phyloP scores from a whole-genome alignment of 2,113 vertebrate species.

The Anas platyrhynchos region DNA sequence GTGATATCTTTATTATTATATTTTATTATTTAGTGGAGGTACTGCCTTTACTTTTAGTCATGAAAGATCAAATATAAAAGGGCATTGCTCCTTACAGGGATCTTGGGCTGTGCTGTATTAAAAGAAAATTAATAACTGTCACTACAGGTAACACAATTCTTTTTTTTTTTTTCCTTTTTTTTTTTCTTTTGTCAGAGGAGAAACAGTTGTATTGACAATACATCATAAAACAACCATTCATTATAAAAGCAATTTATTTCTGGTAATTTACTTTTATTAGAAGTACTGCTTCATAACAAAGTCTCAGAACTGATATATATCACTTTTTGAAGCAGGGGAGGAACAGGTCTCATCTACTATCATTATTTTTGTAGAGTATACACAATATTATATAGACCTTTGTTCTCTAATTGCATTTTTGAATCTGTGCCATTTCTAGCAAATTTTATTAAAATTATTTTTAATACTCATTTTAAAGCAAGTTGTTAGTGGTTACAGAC shows the following conservation, averaged over 20 bases:
- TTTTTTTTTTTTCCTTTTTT: too few relatives aligned
- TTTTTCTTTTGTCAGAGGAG: neutral
- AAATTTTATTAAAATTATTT: neutral
- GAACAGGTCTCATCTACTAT: neutral
- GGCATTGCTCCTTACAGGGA: neutral
- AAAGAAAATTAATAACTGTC: neutral
- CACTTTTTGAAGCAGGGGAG: neutral
- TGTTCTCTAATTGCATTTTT: neutral
- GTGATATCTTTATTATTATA: neutral
- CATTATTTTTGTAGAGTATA: neutral
- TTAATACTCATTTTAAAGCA: neutral
- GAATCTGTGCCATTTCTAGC: neutral
- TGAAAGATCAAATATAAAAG: neutral
- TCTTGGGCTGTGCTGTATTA: neutral
- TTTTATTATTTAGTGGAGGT: neutral
- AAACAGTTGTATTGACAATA: neutral
- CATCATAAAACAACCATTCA: neutral
- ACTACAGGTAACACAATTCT: neutral
- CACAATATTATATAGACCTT: neutral
- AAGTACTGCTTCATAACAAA: neutral
- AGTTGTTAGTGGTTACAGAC: neutral
- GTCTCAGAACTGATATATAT: neutral
- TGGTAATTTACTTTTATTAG: neutral
- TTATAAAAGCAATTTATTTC: neutral
- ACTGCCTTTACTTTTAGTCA: neutral